These are phyloP conservation scores for Acanthurus tractus DNA, from an alignment of 2,797 vertebrate genomes.

Conservation along the genomic window DNA sequence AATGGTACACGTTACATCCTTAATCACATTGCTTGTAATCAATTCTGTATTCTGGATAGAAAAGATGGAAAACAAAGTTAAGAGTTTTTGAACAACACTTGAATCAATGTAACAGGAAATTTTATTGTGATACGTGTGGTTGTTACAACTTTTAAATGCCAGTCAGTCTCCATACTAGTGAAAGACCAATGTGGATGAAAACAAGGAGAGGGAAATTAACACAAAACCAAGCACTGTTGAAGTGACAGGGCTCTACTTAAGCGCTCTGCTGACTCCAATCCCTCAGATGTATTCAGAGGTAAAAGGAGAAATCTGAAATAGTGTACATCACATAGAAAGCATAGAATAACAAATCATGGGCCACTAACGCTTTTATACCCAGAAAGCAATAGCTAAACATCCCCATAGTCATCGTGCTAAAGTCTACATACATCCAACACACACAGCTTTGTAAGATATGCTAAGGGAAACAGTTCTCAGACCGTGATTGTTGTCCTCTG, in stretches of 20 bases:
- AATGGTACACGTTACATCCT: background rate
- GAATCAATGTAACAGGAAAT: background rate
- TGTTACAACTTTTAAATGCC: constrained; percentile 15
- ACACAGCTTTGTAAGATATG: constrained; percentile 21
- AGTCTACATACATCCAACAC: constrained; percentile 1
- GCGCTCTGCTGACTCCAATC: constrained; percentile 21
- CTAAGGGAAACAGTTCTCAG: constrained; percentile 16
- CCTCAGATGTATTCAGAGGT: constrained; percentile 29
- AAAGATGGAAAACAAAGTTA: background rate
- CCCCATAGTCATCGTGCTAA: constrained; percentile 1
- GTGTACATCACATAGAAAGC: constrained; percentile 6
- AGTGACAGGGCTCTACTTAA: constrained; percentile 14
- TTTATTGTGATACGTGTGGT: background rate
- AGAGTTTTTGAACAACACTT: background rate
- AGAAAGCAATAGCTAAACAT: constrained; percentile 15
- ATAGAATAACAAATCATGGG: background rate
- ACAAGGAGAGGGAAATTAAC: constrained; percentile 29
- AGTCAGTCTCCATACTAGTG: background rate
- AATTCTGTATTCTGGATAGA: background rate
- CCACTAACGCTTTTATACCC: constrained; percentile 18
- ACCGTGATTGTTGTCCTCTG: constrained; percentile 16
- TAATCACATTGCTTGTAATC: background rate
- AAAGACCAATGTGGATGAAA: constrained; percentile 24
- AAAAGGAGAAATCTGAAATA: constrained; percentile 38
- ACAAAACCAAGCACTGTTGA: constrained; percentile 19